Percentiles rank a stretch among this genome's conserved stretches.
phyloP scores from a whole-genome alignment of 2,888 invertebrate genomes.

The Hirtodrosophila alboralis region DNA sequence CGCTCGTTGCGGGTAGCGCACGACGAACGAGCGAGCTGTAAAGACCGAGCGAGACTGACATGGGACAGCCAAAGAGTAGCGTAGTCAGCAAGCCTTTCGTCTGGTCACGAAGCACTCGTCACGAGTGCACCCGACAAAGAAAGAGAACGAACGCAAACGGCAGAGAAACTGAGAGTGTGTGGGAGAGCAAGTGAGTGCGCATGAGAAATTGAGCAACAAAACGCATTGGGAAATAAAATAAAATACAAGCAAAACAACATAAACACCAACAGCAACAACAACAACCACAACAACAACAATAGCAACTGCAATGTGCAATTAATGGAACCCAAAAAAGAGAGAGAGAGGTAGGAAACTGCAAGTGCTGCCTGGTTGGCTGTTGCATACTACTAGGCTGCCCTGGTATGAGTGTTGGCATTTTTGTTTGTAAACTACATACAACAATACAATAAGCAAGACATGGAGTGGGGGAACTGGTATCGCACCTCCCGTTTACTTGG shows the following conservation, averaged over 20 bases:
- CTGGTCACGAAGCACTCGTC: slow-evolving; percentile 34
- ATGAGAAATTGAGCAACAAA: slow-evolving; percentile 43
- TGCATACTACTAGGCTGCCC: slow-evolving; percentile 65
- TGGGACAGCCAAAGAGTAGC: slow-evolving; percentile 65
- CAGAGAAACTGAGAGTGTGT: neutral
- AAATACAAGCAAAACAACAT: slow-evolving; percentile 76
- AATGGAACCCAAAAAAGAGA: slow-evolving; percentile 41
- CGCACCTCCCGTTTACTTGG: slow-evolving; percentile 29
- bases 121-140: slow-evolving; percentile 39
- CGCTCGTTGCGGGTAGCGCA: slow-evolving; percentile 60
- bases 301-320: slow-evolving; percentile 78
- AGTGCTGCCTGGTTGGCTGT: slow-evolving; percentile 75
- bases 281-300: slow-evolving; percentile 39
- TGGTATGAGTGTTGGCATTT: slow-evolving; percentile 74
- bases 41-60: slow-evolving; percentile 76
- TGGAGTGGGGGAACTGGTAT: slow-evolving; percentile 31
- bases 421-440: slow-evolving; percentile 80
- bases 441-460: slow-evolving; percentile 78
- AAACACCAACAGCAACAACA: slow-evolving; percentile 49
- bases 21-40: slow-evolving; percentile 78
- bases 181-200: slow-evolving; percentile 48
- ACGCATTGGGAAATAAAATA: slow-evolving; percentile 65
- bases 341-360: slow-evolving; percentile 36
- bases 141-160: neutral
- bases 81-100: slow-evolving; percentile 43